Evolutionary conservation across 2,797 vertebrate genomes (phyloP).

Genomic region (Muscicapa comitata): DNA sequence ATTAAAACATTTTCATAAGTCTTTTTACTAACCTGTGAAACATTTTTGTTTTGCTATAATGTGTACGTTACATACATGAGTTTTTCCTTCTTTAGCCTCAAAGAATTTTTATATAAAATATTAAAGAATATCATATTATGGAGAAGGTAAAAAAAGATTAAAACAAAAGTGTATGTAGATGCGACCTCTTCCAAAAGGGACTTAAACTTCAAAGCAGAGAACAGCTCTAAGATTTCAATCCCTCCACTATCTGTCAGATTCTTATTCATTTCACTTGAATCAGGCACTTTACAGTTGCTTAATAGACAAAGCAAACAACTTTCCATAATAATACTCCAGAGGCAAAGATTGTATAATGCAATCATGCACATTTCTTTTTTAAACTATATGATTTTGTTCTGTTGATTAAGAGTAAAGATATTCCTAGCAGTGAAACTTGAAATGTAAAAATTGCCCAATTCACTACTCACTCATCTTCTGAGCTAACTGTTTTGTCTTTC

Average conservation of each 20-base stretch:
- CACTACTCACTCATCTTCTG: neutral
- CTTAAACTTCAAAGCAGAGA: neutral
- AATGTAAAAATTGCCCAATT: neutral
- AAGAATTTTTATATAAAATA: neutral
- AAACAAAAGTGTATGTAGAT: neutral
- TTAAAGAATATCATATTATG: neutral
- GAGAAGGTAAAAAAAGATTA: neutral
- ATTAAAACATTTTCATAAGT: neutral
- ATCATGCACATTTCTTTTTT: conserved; percentile 15
- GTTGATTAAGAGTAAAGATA: conserved; percentile 27
- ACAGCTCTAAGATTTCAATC: neutral
- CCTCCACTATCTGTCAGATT: neutral
- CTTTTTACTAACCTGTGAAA: neutral
- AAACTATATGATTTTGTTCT: conserved; percentile 17
- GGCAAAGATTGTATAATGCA: neutral
- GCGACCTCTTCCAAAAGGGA: neutral
- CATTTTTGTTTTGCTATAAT: neutral
- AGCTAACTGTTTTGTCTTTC: neutral
- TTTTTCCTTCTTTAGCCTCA: neutral
- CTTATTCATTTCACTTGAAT: neutral
- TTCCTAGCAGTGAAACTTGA: neutral
- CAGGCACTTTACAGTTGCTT: neutral
- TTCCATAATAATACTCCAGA: neutral
- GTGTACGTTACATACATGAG: fast-evolving
- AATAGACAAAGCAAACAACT: conserved; percentile 2